Evolutionary conservation across 2,888 invertebrate genomes (phyloP).

Genomic region (Caenorhabditis sinica): DNA sequence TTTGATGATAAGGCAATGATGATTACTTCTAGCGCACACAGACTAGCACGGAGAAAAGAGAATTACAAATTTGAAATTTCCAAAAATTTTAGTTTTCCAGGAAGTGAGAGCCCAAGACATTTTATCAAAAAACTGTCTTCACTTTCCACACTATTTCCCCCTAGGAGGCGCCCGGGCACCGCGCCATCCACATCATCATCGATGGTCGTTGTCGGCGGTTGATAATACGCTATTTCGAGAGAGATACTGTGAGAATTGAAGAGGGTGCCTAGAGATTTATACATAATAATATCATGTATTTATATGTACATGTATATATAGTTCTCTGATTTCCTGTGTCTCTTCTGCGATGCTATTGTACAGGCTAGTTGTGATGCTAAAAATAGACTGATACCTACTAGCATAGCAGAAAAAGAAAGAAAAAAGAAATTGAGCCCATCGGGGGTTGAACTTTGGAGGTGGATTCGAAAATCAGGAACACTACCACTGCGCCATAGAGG

Average conservation of each 20-base stretch:
- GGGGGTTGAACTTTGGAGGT: background rate
- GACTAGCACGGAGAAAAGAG: background rate
- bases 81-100: background rate
- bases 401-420: background rate
- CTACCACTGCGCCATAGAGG: too few species aligned
- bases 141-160: background rate
- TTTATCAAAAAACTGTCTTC: background rate
- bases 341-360: slow-evolving; percentile 1
- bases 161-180: background rate
- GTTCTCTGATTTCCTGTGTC: slow-evolving; percentile 22
- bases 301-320: slow-evolving; percentile 19
- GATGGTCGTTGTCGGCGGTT: background rate
- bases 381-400: slow-evolving; percentile 17
- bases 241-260: background rate
- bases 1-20: background rate
- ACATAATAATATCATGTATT: slow-evolving; percentile 28
- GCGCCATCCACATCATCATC: slow-evolving; percentile 20
- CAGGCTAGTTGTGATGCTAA: background rate
- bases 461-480: background rate
- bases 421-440: background rate
- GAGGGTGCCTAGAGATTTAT: slow-evolving; percentile 3
- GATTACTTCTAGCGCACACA: background rate
- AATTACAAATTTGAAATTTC: slow-evolving; percentile 5
- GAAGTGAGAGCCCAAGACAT: too few species aligned
- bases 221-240: slow-evolving; percentile 32